A percentile compares a stretch with the other conserved stretches of the same genome.
Evolutionary conservation across 2,113 vertebrate genomes (phyloP).

Genomic region (Sporophila hypoxantha): DNA sequence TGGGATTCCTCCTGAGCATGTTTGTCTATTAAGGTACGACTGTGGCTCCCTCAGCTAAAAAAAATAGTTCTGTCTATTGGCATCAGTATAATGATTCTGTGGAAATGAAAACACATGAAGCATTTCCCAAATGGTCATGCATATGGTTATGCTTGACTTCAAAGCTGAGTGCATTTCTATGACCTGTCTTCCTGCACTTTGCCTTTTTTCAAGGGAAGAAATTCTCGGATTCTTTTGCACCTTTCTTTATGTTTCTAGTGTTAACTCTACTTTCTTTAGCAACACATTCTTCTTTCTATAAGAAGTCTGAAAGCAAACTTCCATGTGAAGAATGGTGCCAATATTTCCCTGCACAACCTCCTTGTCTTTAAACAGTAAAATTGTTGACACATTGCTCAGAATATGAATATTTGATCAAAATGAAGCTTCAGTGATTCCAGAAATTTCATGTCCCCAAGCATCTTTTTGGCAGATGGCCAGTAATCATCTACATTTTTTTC

Average conservation of each 20-base stretch:
- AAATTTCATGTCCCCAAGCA: conserved; percentile 53
- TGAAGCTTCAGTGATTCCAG: conserved; percentile 56
- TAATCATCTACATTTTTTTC: conserved; percentile 60
- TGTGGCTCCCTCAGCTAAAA: not conserved
- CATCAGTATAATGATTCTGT: not conserved
- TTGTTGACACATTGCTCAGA: conserved; percentile 42
- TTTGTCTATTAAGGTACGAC: not conserved
- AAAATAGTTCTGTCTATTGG: not conserved
- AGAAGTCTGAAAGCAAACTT: conserved; percentile 19
- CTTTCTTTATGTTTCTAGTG: not conserved
- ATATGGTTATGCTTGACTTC: conserved; percentile 23
- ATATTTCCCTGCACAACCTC: conserved; percentile 11
- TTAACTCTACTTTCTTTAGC: not conserved
- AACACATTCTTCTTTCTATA: not conserved
- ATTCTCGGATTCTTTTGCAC: not conserved
- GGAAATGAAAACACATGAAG: conserved; percentile 32
- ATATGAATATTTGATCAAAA: conserved; percentile 64
- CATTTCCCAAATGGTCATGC: conserved; percentile 20
- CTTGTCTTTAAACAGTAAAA: conserved; percentile 34
- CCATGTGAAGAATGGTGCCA: not conserved
- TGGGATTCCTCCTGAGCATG: not conserved
- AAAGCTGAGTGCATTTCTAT: conserved; percentile 8
- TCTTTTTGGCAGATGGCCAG: conserved; percentile 65
- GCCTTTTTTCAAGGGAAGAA: not conserved
- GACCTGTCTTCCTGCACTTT: not conserved